A percentile compares a stretch with the other conserved stretches of the same genome.
Conservation (phyloP, 2,797 vertebrate genomes). For the Diglossa cyanea region DNA sequence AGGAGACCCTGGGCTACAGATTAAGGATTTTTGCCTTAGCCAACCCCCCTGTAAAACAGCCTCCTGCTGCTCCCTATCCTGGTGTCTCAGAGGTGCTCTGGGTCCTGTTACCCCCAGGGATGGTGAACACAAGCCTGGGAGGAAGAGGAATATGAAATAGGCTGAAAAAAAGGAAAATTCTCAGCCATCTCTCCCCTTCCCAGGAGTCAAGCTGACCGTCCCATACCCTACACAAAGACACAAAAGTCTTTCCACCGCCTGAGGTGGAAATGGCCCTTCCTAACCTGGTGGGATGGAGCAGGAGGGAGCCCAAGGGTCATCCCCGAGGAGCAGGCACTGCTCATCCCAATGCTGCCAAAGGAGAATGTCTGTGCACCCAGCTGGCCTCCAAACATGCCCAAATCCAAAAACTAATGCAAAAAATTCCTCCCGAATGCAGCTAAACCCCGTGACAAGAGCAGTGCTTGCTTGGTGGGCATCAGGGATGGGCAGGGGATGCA, state of each 20-base stretch:
- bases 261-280: background rate
- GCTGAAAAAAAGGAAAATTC: background rate
- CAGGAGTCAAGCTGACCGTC: background rate
- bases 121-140: background rate
- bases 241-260: too few relatives aligned
- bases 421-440: background rate
- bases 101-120: too few relatives aligned
- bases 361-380: accelerated
- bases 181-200: background rate
- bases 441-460: background rate
- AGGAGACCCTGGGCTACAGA: background rate
- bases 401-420: background rate
- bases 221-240: background rate
- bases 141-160: background rate
- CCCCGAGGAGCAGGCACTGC: background rate
- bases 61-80: background rate
- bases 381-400: background rate
- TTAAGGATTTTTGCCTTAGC: background rate
- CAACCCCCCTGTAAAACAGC: background rate
- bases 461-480: background rate
- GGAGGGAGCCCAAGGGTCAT: background rate
- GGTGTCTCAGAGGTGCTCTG: background rate
- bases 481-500: background rate
- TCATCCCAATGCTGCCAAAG: background rate
- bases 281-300: background rate